Percentiles rank a stretch among this genome's conserved stretches.
Conservation (phyloP, 2,888 invertebrate genomes). For the Aporophyla lueneburgensis region DNA sequence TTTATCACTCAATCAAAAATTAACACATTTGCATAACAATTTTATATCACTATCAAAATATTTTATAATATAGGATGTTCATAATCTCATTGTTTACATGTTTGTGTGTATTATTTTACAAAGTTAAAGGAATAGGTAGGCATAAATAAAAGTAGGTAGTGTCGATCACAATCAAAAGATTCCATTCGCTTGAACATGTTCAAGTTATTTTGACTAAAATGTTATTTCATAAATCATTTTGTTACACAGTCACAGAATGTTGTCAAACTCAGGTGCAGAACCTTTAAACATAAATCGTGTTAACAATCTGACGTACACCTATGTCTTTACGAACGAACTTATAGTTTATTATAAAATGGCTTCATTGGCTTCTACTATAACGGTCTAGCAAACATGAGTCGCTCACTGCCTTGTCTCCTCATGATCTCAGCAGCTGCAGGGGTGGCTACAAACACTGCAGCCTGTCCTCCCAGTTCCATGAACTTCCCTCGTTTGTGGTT, state of each 20-base stretch:
- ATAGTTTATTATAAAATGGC: constrained; percentile 28
- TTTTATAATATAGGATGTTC: not conserved
- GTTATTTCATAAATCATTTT: not conserved
- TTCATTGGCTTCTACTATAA: constrained; percentile 69
- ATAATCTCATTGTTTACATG: constrained; percentile 17
- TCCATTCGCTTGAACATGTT: not conserved
- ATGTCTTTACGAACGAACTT: not conserved
- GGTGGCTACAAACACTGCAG: constrained; percentile 85
- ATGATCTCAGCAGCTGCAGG: constrained; percentile 87
- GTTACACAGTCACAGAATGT: not conserved
- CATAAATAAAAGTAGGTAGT: not conserved
- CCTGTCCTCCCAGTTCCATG: constrained; percentile 84
- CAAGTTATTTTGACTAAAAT: not conserved
- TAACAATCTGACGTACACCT: not conserved
- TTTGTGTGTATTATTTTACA: constrained; percentile 3
- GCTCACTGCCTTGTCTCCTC: constrained; percentile 86
- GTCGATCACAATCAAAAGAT: not conserved
- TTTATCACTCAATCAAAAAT: constrained; percentile 39
- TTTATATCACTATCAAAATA: constrained; percentile 5
- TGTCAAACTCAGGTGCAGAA: not conserved
- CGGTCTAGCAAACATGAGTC: constrained; percentile 86
- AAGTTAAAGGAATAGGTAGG: too few relatives aligned
- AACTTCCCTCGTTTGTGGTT: constrained; percentile 81
- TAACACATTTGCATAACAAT: not conserved
- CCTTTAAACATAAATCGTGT: not conserved